These are phyloP conservation scores for Callocephalon fimbriatum DNA, from an alignment of 2,113 vertebrate genomes.

Conservation along the genomic window DNA sequence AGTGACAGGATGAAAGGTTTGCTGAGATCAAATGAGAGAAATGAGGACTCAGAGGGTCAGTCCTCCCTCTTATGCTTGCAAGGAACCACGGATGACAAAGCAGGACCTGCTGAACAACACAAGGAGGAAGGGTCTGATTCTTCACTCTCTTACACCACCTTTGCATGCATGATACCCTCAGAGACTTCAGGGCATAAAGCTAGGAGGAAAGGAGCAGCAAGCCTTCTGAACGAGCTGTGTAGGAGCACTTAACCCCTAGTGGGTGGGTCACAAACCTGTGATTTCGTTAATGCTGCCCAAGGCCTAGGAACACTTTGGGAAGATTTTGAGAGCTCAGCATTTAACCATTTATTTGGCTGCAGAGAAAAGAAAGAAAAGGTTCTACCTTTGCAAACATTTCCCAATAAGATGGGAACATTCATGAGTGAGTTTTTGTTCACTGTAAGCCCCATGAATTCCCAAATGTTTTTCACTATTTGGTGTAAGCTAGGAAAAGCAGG, in stretches of 20 bases:
- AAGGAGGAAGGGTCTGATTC: constrained; percentile 8
- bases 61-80: constrained; percentile 48
- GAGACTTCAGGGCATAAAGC: neutral
- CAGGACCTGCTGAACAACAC: neutral
- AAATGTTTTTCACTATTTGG: neutral
- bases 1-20: constrained; percentile 49
- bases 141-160: neutral
- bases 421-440: neutral
- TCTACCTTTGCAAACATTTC: neutral
- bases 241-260: constrained; percentile 4
- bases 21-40: constrained; percentile 55
- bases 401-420: neutral
- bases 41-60: constrained; percentile 62
- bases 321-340: neutral
- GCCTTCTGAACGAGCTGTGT: neutral
- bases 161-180: neutral
- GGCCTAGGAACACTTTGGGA: neutral
- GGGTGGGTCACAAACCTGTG: constrained; percentile 34
- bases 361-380: neutral
- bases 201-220: constrained; percentile 35
- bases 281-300: neutral
- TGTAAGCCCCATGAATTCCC: rapidly evolving
- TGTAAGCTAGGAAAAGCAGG: neutral
- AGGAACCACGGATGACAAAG: constrained; percentile 23
- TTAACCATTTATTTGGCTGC: neutral